phyloP scores from a whole-genome alignment of 2,797 vertebrate genomes.

The Apodemus agrarius region DNA sequence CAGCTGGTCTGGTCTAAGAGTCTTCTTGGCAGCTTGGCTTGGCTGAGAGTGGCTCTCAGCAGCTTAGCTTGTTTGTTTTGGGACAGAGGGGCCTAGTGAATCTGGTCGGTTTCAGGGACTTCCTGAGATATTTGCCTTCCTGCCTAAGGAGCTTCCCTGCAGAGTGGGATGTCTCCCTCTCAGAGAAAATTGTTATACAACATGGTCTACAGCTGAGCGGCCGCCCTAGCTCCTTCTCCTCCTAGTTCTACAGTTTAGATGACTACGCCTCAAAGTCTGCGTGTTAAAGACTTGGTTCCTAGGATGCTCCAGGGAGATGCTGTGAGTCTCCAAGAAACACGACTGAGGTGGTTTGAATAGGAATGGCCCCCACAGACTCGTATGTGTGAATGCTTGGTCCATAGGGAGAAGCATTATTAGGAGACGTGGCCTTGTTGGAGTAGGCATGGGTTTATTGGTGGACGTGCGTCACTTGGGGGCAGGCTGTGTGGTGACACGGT shows the following conservation, averaged over 20 bases:
- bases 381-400: background rate
- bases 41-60: background rate
- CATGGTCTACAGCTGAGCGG: background rate
- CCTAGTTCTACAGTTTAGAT: background rate
- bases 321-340: background rate
- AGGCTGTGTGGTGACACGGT: background rate
- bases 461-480: background rate
- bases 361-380: background rate
- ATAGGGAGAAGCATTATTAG: background rate
- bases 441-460: background rate
- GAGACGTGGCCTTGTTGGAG: background rate
- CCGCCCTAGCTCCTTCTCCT: background rate
- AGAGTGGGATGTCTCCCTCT: background rate
- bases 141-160: background rate
- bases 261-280: background rate
- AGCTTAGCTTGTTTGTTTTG: background rate
- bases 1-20: background rate
- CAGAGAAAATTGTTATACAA: background rate
- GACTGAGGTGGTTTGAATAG: background rate
- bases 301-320: background rate
- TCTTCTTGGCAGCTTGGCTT: background rate
- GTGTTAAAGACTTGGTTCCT: background rate
- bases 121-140: background rate
- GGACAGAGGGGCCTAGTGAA: background rate
- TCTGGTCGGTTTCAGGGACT: background rate